phyloP scores from a whole-genome alignment of 2,888 invertebrate genomes.

The Leistus spinibarbis region DNA sequence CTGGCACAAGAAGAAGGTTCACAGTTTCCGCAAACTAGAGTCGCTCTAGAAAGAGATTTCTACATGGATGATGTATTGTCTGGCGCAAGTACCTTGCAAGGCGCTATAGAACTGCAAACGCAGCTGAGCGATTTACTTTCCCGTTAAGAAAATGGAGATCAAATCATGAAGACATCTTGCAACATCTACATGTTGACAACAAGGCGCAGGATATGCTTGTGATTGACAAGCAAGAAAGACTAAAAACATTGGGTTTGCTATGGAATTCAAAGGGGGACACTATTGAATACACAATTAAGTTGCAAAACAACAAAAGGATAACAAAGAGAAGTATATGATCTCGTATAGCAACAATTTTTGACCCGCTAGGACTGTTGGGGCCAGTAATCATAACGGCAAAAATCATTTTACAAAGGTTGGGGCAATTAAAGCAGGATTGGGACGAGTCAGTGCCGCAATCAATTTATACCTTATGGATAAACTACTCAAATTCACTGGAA shows the following conservation, averaged over 20 bases:
- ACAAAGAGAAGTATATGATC: constrained; percentile 17
- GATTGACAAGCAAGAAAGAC: background rate
- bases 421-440: constrained; percentile 8
- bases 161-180: constrained; percentile 7
- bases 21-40: constrained; percentile 6
- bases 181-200: background rate
- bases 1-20: constrained; percentile 16
- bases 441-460: constrained; percentile 18
- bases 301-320: background rate
- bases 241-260: constrained; percentile 16
- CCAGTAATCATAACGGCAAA: constrained; percentile 15
- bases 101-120: constrained; percentile 2
- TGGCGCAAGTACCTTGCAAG: background rate
- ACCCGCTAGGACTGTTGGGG: constrained; percentile 19
- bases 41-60: constrained; percentile 9
- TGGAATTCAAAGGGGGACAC: constrained; percentile 4
- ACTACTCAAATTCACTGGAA: background rate
- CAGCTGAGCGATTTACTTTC: constrained; percentile 3
- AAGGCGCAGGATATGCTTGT: constrained; percentile 13
- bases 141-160: constrained; percentile 7
- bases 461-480: background rate
- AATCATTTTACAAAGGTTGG: constrained; percentile 9
- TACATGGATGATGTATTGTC: constrained; percentile 23
- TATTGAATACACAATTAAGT: background rate
- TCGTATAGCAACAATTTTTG: background rate